Conservation (phyloP, 1,140 invertebrate genomes). For the Linepithema humile region DNA sequence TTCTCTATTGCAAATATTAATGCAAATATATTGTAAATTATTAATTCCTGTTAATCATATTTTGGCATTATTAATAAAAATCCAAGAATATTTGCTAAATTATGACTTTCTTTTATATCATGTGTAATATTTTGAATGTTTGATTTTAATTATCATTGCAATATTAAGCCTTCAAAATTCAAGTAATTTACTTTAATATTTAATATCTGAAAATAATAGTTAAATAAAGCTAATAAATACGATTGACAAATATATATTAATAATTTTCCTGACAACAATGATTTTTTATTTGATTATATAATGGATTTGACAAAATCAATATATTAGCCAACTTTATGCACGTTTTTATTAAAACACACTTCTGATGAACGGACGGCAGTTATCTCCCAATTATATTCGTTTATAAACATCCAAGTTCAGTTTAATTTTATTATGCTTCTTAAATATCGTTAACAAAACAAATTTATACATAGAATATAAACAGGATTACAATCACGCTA, state of each 20-base stretch:
- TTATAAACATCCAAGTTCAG: neutral
- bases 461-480: constrained; percentile 23
- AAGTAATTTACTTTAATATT: neutral
- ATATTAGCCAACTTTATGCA: too few relatives aligned
- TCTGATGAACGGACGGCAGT: neutral
- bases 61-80: neutral
- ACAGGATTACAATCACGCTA: neutral
- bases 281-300: neutral
- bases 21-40: too few relatives aligned
- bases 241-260: neutral
- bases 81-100: neutral
- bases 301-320: neutral
- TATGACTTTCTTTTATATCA: neutral
- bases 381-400: neutral
- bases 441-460: neutral
- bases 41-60: too few relatives aligned
- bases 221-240: too few relatives aligned
- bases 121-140: neutral
- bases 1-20: too few relatives aligned
- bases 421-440: constrained; percentile 1
- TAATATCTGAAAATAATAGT: neutral
- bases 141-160: neutral
- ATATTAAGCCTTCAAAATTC: neutral
- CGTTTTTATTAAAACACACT: neutral
- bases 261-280: neutral